Evolutionary conservation across 2,888 invertebrate species (phyloP).

Genomic region (Hydropsyche betteni): DNA sequence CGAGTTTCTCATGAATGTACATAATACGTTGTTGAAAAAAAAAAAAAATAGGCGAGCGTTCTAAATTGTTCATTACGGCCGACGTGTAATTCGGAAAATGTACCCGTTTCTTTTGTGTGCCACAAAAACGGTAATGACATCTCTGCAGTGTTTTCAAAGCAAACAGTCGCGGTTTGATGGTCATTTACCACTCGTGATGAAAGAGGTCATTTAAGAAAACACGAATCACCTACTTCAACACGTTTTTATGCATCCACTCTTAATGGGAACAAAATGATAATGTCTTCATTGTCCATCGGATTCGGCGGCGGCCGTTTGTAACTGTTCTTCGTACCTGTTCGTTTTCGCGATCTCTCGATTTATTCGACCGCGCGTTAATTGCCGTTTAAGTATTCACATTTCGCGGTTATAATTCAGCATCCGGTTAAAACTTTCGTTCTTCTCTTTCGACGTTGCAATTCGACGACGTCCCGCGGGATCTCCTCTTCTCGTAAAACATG

Average conservation of each 20-base stretch:
- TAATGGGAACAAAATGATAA: slow-evolving; percentile 30
- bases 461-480: background rate
- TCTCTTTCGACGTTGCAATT: slow-evolving; percentile 21
- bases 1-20: slow-evolving; percentile 2
- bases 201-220: slow-evolving; percentile 30
- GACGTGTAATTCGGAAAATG: slow-evolving; percentile 31
- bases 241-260: slow-evolving; percentile 21
- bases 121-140: slow-evolving; percentile 36
- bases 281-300: slow-evolving; percentile 20
- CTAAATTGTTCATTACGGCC: slow-evolving; percentile 21
- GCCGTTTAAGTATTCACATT: slow-evolving; percentile 18
- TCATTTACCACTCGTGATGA: slow-evolving; percentile 33
- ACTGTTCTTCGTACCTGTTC: background rate
- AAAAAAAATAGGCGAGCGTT: background rate
- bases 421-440: slow-evolving; percentile 29
- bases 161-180: slow-evolving; percentile 28
- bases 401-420: slow-evolving; percentile 9
- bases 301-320: slow-evolving; percentile 18
- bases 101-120: slow-evolving; percentile 15
- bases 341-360: background rate
- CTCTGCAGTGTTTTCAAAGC: slow-evolving; percentile 25
- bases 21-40: background rate
- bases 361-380: slow-evolving; percentile 15
- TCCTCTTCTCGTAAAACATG: slow-evolving; percentile 19
- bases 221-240: slow-evolving; percentile 31